Conservation (phyloP, 2,113 vertebrate genomes). For the Catharus bicknelli region DNA sequence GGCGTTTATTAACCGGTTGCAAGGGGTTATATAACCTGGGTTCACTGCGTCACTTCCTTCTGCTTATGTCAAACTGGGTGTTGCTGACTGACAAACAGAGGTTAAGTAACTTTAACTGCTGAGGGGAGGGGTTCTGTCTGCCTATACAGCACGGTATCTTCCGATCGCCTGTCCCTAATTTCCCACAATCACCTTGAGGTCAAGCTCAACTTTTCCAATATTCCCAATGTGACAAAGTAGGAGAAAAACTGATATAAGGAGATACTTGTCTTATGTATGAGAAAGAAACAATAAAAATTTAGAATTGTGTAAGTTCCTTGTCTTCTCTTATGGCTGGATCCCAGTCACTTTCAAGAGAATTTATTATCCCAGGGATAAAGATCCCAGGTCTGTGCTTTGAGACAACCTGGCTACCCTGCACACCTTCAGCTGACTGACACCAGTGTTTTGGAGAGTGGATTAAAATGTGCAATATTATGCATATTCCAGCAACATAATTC, state of each 20-base stretch:
- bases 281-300: not conserved
- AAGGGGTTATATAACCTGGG: too few relatives aligned
- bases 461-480: not conserved
- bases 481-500: not conserved
- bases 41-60: too few relatives aligned
- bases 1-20: too few relatives aligned
- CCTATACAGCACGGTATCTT: too few relatives aligned
- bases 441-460: not conserved
- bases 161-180: too few relatives aligned
- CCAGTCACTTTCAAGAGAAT: not conserved
- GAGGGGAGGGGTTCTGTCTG: too few relatives aligned
- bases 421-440: not conserved
- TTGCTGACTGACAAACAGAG: too few relatives aligned
- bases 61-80: too few relatives aligned
- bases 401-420: not conserved
- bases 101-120: too few relatives aligned
- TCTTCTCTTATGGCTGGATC: not conserved
- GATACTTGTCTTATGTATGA: not conserved
- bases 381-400: not conserved
- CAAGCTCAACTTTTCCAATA: not conserved
- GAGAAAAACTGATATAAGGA: not conserved
- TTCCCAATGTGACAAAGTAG: not conserved
- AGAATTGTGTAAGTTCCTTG: accelerated
- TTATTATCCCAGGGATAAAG: not conserved
- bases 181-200: not conserved